Evolutionary conservation across 2,888 invertebrate genomes (phyloP), one percentile per base, ranked within the genome.

Genomic region (Aphidius colemani): DNA sequence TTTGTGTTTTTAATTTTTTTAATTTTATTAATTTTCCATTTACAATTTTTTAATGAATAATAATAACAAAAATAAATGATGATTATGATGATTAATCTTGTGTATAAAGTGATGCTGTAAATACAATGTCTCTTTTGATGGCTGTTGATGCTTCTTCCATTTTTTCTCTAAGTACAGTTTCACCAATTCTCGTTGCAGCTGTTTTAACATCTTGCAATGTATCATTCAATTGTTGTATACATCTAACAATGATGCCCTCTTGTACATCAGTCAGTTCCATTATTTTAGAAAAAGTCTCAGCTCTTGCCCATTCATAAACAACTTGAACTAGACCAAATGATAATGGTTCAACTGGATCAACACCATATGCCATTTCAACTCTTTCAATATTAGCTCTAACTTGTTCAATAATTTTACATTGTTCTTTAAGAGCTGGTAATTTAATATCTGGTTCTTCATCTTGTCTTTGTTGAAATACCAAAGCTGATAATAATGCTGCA

Each of bases 41-140:
- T 18, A 18, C 13, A 18, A 18, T 18, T 18, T 18, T 18, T 18
- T 18, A 18, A 18, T 18, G n/a, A n/a, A n/a, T 18, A 18, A 18
- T 18, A 18, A 18, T 18, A 18, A 18, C 1, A 18, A 18, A 18
- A 18, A 18, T 18, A 18, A 18, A 18, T 18, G 13, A 18, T 18
- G 13, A 18, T 18, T 1, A 18, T 18, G 13, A 18, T 18, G 13
- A 18, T 71, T 65, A 75, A 69, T 82, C 80, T 72, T 85, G 84
- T 4, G 95, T 96, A 78, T 99, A 99, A 53, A 99, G 87, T 83
- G 96, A 97, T 43, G 96, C 96, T 30, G 98, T 95, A 81, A 99
- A 99, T 0, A 99, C 98, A 75, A 99, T 98, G 82, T 98, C 98
- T 65, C 99, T 86, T 82, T 97, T 96, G 69, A 99, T 97, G 51